These are phyloP conservation scores for Aphrocallistes beatrix DNA, from an alignment of 37 sponge, comb jelly and placozoan species.

Conservation along the genomic window DNA sequence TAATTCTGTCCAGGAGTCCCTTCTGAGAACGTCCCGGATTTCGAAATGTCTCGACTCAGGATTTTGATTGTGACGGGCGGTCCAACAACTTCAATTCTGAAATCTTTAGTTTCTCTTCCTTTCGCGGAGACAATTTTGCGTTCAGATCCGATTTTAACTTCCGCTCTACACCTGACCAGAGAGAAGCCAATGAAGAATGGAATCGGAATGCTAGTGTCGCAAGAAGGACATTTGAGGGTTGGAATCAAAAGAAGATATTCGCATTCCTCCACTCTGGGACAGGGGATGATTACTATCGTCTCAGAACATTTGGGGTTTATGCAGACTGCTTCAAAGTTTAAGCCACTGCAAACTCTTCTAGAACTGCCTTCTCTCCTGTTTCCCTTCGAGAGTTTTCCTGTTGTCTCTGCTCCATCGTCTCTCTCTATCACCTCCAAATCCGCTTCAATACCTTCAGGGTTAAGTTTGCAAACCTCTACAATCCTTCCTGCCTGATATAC, in stretches of 20 bases:
- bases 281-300: background rate
- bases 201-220: background rate
- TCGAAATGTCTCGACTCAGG: background rate
- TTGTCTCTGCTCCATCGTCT: background rate
- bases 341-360: background rate
- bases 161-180: background rate
- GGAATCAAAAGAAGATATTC: background rate
- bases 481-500: background rate
- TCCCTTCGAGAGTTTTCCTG: background rate
- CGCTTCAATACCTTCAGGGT: background rate
- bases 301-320: background rate
- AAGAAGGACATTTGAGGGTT: background rate
- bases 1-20: background rate
- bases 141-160: background rate
- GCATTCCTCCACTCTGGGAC: too few relatives aligned
- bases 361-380: background rate
- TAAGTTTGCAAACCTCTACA: background rate
- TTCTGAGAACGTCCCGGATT: background rate
- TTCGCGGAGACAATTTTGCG: background rate
- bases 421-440: background rate
- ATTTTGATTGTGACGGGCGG: background rate
- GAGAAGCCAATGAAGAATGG: background rate
- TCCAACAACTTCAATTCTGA: background rate
- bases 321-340: too few relatives aligned
- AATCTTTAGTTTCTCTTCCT: background rate